A percentile compares a stretch with the other conserved stretches of the same genome.
Evolutionary conservation across 2,797 vertebrate species (phyloP).

Genomic region (Gallinago nigripennis): DNA sequence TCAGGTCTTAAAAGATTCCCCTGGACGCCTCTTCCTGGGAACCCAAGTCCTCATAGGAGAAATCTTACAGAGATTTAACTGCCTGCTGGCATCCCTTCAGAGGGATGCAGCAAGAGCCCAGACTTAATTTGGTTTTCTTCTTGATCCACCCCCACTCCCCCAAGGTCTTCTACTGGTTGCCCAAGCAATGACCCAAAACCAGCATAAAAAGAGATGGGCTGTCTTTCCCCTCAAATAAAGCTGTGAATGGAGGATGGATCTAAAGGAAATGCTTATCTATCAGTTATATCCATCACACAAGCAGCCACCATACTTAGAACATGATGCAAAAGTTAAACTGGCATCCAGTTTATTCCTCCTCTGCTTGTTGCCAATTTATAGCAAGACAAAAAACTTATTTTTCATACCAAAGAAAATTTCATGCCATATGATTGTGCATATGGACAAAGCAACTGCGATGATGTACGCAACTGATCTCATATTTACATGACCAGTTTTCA

Average conservation of each 20-base stretch:
- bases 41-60: rapidly evolving
- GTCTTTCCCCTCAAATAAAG: not conserved
- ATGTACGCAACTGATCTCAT: not conserved
- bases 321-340: not conserved
- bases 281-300: not conserved
- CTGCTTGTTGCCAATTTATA: not conserved
- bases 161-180: not conserved
- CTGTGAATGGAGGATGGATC: not conserved
- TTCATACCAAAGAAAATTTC: not conserved
- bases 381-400: not conserved
- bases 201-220: not conserved
- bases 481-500: not conserved
- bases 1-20: not conserved
- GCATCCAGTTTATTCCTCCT: not conserved
- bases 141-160: not conserved
- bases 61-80: not conserved
- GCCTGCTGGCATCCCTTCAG: not conserved
- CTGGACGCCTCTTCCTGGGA: not conserved
- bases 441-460: not conserved
- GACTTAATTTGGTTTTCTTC: not conserved
- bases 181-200: not conserved
- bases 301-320: not conserved
- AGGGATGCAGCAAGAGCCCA: not conserved
- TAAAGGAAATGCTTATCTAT: not conserved
- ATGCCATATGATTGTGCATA: not conserved